A percentile compares a stretch with the other conserved stretches of the same genome.
Evolutionary conservation across 2,888 invertebrate genomes (phyloP).

Genomic region (Molorchus minor): DNA sequence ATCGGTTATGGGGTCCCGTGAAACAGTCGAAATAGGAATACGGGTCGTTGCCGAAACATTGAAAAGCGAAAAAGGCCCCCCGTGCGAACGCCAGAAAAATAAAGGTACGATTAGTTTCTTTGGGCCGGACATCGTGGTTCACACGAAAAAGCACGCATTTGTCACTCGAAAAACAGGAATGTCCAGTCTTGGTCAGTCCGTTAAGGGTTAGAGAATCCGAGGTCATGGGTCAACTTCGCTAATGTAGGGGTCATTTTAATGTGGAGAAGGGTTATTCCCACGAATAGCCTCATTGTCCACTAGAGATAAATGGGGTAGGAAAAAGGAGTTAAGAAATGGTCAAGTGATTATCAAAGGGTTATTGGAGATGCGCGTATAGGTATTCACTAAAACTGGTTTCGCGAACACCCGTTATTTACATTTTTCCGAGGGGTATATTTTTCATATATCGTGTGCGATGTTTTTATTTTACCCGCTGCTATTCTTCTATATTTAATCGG

Average conservation of each 20-base stretch:
- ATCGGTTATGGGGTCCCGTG: conserved; percentile 26
- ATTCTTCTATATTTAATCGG: conserved; percentile 17
- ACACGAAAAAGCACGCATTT: conserved; percentile 51
- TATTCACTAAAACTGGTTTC: conserved; percentile 53
- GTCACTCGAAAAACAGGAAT: conserved; percentile 57
- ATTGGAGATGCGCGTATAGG: conserved; percentile 45
- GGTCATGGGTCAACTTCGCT: conserved; percentile 52
- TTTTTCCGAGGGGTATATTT: conserved; percentile 39
- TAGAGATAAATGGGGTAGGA: conserved; percentile 53
- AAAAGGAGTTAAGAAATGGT: conserved; percentile 48
- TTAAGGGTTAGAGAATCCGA: conserved; percentile 53
- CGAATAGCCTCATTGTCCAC: conserved; percentile 50
- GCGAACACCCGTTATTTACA: conserved; percentile 48
- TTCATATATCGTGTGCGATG: conserved; percentile 24
- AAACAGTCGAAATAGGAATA: conserved; percentile 33
- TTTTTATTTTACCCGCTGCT: conserved; percentile 15
- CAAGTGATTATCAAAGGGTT: conserved; percentile 54
- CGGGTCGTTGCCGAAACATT: conserved; percentile 19
- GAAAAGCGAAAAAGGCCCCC: conserved; percentile 34
- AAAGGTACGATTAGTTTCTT: conserved; percentile 31
- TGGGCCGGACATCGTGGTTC: conserved; percentile 50
- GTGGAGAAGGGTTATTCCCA: conserved; percentile 55
- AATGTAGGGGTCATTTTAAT: conserved; percentile 53
- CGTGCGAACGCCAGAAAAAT: conserved; percentile 15
- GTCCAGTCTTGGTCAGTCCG: conserved; percentile 61